Evolutionary conservation across 1,140 invertebrate species (phyloP).

Genomic region (Drusus annulatus): DNA sequence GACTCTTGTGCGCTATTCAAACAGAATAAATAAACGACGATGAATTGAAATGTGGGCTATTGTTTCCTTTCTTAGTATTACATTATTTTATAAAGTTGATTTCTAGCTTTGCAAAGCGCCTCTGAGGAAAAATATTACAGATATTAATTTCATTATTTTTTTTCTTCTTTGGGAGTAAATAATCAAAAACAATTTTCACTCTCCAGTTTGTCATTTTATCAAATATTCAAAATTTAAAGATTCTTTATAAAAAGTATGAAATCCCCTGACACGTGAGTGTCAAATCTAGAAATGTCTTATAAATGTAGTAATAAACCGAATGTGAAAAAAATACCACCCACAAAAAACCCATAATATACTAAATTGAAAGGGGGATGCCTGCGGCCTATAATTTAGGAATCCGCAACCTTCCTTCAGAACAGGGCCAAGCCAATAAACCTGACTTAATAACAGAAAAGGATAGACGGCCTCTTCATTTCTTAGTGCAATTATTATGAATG

Average conservation of each 20-base stretch:
- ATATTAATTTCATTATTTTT: too few species aligned
- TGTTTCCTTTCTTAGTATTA: too few species aligned
- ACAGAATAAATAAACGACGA: too few species aligned
- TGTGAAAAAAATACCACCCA: neutral
- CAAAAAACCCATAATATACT: slow-evolving; percentile 44
- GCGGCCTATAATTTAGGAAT: slow-evolving; percentile 45
- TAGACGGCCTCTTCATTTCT: neutral
- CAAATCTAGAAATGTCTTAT: slow-evolving; percentile 6
- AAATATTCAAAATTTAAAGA: too few species aligned
- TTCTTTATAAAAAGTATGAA: neutral
- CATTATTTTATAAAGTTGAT: too few species aligned
- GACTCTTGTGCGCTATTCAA: too few species aligned
- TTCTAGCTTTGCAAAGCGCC: too few species aligned
- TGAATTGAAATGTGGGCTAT: too few species aligned
- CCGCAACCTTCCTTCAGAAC: slow-evolving; percentile 37
- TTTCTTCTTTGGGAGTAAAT: too few species aligned
- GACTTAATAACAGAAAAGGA: slow-evolving; percentile 10
- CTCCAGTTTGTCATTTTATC: too few species aligned
- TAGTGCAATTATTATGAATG: neutral
- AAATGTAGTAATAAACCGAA: slow-evolving; percentile 1
- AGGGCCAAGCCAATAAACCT: slow-evolving; percentile 34
- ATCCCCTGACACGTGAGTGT: neutral
- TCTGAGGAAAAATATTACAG: too few species aligned
- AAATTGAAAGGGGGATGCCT: slow-evolving; percentile 48
- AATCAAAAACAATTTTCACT: too few species aligned